These are phyloP conservation scores for Drosophila conformis DNA, from an alignment of 2,888 invertebrate genomes.

Conservation along the genomic window DNA sequence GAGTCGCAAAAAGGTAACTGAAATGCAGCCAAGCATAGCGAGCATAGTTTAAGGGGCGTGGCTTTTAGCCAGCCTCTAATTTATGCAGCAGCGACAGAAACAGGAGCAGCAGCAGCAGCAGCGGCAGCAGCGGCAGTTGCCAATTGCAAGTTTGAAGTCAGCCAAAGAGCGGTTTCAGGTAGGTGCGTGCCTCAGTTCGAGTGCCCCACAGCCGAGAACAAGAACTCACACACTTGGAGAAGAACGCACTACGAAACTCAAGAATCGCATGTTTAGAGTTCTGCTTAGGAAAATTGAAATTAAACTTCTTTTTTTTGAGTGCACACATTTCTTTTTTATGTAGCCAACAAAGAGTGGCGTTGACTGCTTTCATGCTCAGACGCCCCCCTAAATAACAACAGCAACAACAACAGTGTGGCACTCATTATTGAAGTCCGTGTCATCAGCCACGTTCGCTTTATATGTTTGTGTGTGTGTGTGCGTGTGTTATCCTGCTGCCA, in stretches of 20 bases:
- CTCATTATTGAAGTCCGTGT: conserved; percentile 77
- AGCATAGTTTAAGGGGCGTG: conserved; percentile 20
- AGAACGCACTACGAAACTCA: background rate
- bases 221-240: conserved; percentile 19
- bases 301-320: background rate
- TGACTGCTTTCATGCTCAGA: conserved; percentile 66
- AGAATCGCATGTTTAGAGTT: background rate
- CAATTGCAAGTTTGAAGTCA: conserved; percentile 20
- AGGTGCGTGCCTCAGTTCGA: conserved; percentile 54
- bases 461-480: conserved; percentile 1
- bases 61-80: conserved; percentile 56
- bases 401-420: conserved; percentile 47
- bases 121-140: conserved; percentile 4
- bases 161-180: conserved; percentile 19
- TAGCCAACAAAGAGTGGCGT: conserved; percentile 42
- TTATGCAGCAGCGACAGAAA: conserved; percentile 58
- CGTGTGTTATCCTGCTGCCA: conserved; percentile 15
- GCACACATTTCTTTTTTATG: conserved; percentile 6
- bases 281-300: background rate
- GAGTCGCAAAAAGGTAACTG: conserved; percentile 62
- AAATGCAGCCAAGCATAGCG: conserved; percentile 29
- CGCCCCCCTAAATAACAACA: conserved; percentile 47
- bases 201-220: conserved; percentile 29
- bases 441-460: conserved; percentile 53
- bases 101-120: conserved; percentile 19